Evolutionary conservation across 2,113 vertebrate genomes (phyloP), one percentile per base, ranked within the genome.

Genomic region (Cyphomyrus plagiostoma): DNA sequence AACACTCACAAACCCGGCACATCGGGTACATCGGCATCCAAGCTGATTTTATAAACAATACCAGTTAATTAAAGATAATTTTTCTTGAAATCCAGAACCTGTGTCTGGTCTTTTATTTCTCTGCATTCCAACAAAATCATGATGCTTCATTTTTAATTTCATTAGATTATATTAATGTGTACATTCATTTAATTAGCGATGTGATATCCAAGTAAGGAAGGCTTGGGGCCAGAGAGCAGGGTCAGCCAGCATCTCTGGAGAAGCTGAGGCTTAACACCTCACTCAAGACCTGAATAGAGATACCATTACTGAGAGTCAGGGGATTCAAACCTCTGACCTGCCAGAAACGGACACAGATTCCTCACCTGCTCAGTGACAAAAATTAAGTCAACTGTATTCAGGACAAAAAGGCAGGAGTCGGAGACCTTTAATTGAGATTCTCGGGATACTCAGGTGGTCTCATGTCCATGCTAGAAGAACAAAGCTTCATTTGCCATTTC

Each of bases 21-120:
- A 56, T 56, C 90, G 90, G 93, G 95, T 93, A 92, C 91, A 92
- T 94, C 96, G 94, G 91, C 93, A 94, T 95, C 93, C 92, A 94
- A 93, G 94, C 92, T 95, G 93, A 94, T 96, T 96, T 96, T 96
- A 94, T 95, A 96, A 96, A 95, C 91, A 58, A 58, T 95, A 94
- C 89, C 91, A 92, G 93, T 95, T 92, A 93, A 96, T 95, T 95
- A 94, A 96, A 96, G 94, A 93, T 89, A 88, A 92, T n/a, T 95
- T 96, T 96, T 96, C 94, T 95, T 96, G 94, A 96, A 96, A 95
- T 95, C 93, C 92, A 94, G 58, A 62, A 13, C 46, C n/a, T 6
- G 50, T 70, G 49, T 88, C 94, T 94, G 52, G 48, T 17, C 35
- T 7, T 46, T 35, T 15, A 49, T 86, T 50, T 82, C 30, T 45